phyloP scores from a whole-genome alignment of 37 sponge, comb jelly and placozoan genomes.

The Aplysina aerophoba region DNA sequence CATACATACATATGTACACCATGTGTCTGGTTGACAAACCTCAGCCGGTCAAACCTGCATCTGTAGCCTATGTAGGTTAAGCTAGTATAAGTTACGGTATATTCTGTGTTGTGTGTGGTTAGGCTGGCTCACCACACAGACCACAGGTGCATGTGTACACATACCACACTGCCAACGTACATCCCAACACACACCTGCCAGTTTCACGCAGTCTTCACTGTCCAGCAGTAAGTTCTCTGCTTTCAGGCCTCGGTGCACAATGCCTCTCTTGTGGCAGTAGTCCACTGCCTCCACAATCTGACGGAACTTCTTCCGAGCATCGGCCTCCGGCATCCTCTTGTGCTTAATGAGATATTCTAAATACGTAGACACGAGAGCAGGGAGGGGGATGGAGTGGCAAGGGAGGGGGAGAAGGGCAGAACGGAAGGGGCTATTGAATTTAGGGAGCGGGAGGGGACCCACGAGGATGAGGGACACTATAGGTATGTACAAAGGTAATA shows the following conservation, averaged over 20 bases:
- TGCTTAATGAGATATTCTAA: constrained; percentile 86
- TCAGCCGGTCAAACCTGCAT: no score
- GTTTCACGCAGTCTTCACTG: constrained; percentile 76
- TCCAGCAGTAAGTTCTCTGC: constrained; percentile 97
- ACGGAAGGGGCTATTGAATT: constrained; percentile 13
- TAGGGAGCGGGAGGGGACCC: no score
- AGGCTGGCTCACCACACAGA: no score
- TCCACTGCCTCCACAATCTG: constrained; percentile 93
- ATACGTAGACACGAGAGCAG: neutral
- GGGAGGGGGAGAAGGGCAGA: constrained; percentile 37
- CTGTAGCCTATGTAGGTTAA: no score
- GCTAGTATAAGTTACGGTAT: no score
- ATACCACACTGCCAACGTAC: neutral
- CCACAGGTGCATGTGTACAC: neutral
- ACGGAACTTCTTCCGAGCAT: constrained; percentile 84
- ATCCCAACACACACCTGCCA: constrained; percentile 66
- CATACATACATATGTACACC: no score
- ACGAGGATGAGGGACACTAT: no score
- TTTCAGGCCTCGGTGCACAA: constrained; percentile 96
- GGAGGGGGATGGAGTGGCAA: constrained; percentile 16
- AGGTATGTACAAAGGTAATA: neutral
- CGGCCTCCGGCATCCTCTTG: constrained; percentile 79
- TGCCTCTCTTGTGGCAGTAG: constrained; percentile 85
- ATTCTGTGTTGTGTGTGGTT: no score
- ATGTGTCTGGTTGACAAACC: no score